Base-by-base conservation (phyloP, 92 coral and sea anemone species). In the Actinernus sp. region DNA sequence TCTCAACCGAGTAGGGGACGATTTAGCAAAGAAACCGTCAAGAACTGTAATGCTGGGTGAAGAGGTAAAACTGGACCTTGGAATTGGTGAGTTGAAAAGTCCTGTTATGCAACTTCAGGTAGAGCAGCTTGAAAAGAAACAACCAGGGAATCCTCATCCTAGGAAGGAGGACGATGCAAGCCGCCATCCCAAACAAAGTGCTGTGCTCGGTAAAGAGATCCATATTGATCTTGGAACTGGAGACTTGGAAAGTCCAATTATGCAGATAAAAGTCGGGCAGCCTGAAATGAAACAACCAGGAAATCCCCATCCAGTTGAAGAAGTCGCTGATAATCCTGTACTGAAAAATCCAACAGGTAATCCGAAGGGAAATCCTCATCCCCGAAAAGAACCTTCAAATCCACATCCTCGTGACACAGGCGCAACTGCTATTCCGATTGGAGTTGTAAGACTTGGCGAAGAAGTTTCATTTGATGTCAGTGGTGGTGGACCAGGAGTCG, bases 391-490 rank as follows among this genome's bases (percentile, higher is more conserved):
- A 6, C 41, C 41, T 6, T 14, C 41, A 34, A 34, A 34, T 14
- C 41, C 41, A 34, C 41, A 34, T 14, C 6, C 8, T 6, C 52
- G 11, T 9, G 37, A 31, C 10, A 10, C 22, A 1, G 29, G 44
- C 3, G 12, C 67, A 14, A 51, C 58, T 23, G 31, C 72, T 21
- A 44, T 32, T 49, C 44, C 49, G 0, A 43, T 44, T 19, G 47
- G 37, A 17, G 64, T 43, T 25, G 56, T 57, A 10, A 57, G 58
- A 10, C 55, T 43, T 8, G 57, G 66, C 11, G 66, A 70, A 14
- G 78, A 70, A 22, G 58, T 55, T 3, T 55, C 78, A 18, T 70
- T 70, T 44, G 53, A 55, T 22, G 57, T 57, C 19, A 68, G 59
- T 20, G 50, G 39, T 10, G 66, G 22, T 13, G 50, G 65, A 24